Percentiles rank a stretch among this genome's conserved stretches.
Conservation (phyloP, 2,113 vertebrate species). For the Mastomys natalensis region DNA sequence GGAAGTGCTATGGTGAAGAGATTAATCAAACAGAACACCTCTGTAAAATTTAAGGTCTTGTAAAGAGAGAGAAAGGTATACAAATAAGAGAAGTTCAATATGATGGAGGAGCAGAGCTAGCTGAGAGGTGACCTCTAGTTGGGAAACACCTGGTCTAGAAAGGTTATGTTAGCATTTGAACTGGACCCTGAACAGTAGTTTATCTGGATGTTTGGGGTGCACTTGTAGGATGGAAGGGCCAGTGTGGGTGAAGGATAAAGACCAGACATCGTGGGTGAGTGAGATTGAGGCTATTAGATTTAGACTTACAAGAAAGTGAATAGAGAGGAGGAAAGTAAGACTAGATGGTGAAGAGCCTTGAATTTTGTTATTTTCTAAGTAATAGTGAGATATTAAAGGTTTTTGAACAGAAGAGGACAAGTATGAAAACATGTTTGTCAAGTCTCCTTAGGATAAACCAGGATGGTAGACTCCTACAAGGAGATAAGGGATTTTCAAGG, state of each 20-base stretch:
- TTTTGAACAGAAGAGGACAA: not conserved
- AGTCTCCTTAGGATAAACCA: not conserved
- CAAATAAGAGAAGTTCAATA: not conserved
- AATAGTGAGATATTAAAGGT: not conserved
- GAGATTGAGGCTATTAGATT: not conserved
- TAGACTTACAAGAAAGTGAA: not conserved
- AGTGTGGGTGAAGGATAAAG: not conserved
- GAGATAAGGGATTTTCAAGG: not conserved
- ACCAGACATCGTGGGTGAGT: not conserved
- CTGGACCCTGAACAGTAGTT: not conserved
- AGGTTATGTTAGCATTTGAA: not conserved
- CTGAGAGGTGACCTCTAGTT: not conserved
- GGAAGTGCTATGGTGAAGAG: not conserved
- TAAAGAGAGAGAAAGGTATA: not conserved
- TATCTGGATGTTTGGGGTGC: not conserved
- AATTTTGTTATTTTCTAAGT: slow-evolving; percentile 17
- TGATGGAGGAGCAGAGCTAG: not conserved
- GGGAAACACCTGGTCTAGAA: not conserved
- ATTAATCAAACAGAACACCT: not conserved
- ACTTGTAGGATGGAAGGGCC: not conserved
- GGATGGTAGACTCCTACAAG: not conserved
- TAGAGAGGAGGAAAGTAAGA: not conserved
- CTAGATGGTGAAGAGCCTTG: not conserved
- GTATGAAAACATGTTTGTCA: not conserved
- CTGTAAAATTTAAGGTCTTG: not conserved